Evolutionary conservation across 2,113 vertebrate species (phyloP), one percentile per base, ranked within the genome.

Genomic region (Chaetura pelagica): DNA sequence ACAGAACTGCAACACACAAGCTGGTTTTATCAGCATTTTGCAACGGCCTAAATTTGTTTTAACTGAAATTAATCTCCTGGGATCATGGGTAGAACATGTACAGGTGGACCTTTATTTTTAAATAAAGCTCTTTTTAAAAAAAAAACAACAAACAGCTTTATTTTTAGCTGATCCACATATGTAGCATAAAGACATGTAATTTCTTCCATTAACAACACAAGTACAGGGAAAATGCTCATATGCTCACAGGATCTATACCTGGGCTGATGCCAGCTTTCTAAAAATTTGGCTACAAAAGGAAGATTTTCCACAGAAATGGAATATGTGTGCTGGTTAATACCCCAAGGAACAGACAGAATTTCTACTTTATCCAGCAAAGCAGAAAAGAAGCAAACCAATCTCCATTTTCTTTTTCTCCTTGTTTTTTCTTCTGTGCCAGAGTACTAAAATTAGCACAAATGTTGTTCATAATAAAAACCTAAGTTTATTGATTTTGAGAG

Each of bases 401-500:
- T 73, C 18, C 22, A n/a, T 73, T 74, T 82, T 67, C 20, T 84
- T 89, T 18, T 34, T 89, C 77, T 68, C 80, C 38, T 38, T 35
- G 64, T 77, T 83, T 27, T 20, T 2, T 89, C 67, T 89, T 78
- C n/a, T 51, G 16, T 86, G 64, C 20, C 67, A 42, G 54, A 32
- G 74, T 44, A 79, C 63, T 68, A 83, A 75, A 93, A 32, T 32
- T 63, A 77, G 38, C 52, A 69, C 10, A 68, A 72, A 81, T 29
- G 5, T 12, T 66, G 15, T 29, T 83, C 52, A 15, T 94, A 85
- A 66, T 61, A 89, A 73, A 94, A 69, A 24, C 24, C 35, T 34
- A 48, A 22, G 15, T 89, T 51, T 91, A 79, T 91, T 85, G 84
- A 87, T 94, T 96, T 73, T 87, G 61, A 62, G 79, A 90, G 89